Conservation (phyloP, 92 coral and sea anemone genomes). For the Phenganax marumi region DNA sequence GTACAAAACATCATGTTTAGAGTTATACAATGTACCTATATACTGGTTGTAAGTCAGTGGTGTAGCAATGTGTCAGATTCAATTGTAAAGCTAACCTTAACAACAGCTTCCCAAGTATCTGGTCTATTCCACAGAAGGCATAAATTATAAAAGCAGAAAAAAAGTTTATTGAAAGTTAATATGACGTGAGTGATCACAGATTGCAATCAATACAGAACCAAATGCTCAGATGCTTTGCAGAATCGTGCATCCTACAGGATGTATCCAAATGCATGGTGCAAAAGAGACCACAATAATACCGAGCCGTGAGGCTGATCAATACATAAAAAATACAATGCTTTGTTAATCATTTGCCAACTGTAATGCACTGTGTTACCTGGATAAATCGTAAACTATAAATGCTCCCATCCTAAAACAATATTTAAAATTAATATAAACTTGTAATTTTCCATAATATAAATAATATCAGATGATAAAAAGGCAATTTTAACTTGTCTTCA, state of each 20-base stretch:
- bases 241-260: background rate
- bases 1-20: background rate
- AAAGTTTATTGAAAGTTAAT: background rate
- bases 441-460: background rate
- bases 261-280: too few relatives aligned
- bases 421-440: background rate
- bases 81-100: constrained; percentile 57
- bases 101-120: constrained; percentile 83
- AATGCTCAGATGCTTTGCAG: background rate
- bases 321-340: too few relatives aligned
- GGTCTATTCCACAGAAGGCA: constrained; percentile 59
- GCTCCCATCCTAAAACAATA: constrained; percentile 78
- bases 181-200: background rate
- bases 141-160: background rate
- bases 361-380: constrained; percentile 59
- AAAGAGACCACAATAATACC: background rate
- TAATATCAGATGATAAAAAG: background rate
- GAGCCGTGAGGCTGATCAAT: too few relatives aligned
- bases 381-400: constrained; percentile 79
- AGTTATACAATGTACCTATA: background rate
- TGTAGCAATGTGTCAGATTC: background rate
- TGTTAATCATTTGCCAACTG: too few relatives aligned
- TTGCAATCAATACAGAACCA: background rate
- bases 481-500: too few relatives aligned
- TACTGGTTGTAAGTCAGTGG: background rate